Conservation (phyloP, 2,113 vertebrate genomes). For the Laterallus jamaicensis region DNA sequence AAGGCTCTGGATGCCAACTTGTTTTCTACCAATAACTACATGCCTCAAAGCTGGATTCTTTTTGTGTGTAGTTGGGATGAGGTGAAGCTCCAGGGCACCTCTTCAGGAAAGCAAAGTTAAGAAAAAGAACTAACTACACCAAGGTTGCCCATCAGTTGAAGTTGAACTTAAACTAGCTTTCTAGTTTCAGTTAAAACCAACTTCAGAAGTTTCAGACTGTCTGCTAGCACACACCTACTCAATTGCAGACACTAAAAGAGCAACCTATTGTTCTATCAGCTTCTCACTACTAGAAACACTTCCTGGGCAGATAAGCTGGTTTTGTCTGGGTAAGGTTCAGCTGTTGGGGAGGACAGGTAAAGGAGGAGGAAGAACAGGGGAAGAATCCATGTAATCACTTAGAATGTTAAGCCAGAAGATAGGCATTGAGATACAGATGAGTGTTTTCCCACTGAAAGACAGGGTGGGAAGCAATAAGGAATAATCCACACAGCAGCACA, state of each 20-base stretch:
- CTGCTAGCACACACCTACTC: neutral
- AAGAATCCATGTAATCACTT: neutral
- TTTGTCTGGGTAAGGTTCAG: neutral
- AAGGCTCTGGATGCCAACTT: neutral
- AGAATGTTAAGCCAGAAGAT: neutral
- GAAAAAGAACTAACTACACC: neutral
- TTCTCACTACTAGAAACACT: neutral
- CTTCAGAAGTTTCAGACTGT: neutral
- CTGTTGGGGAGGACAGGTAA: neutral
- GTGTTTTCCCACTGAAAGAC: neutral
- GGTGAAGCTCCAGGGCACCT: neutral
- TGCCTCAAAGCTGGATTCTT: neutral
- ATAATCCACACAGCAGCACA: neutral
- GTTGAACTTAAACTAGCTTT: neutral
- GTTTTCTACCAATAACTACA: neutral
- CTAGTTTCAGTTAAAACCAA: neutral
- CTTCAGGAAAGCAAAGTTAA: neutral
- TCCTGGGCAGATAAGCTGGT: neutral
- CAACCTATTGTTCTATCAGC: neutral
- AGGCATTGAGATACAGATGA: constrained; percentile 75
- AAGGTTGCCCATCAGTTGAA: neutral
- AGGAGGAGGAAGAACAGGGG: neutral
- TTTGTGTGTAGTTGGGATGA: neutral
- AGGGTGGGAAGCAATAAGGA: neutral
- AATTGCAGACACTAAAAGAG: neutral